A percentile compares a stretch with the other conserved stretches of the same genome.
Evolutionary conservation across 2,113 vertebrate genomes (phyloP).

Genomic region (Irena cyanogastra): DNA sequence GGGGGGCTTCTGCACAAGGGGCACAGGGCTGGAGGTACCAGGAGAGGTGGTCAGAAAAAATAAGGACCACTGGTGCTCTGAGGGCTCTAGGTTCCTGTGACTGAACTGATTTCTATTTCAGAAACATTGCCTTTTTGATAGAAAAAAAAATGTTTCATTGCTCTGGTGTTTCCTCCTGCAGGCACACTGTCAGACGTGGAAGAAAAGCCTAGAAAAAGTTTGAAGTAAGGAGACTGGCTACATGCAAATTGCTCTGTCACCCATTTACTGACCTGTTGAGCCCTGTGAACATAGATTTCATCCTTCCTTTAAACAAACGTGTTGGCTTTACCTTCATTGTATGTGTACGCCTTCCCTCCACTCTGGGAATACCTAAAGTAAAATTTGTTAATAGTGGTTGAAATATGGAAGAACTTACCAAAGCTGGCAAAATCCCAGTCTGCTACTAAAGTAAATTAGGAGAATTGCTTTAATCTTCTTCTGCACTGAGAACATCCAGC

Average conservation of each 20-base stretch:
- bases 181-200: background rate
- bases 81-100: background rate
- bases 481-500: background rate
- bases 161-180: background rate
- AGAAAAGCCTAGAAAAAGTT: background rate
- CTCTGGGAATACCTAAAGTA: background rate
- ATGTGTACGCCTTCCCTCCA: background rate
- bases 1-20: background rate
- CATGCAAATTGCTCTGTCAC: background rate
- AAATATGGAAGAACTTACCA: background rate
- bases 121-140: background rate
- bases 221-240: background rate
- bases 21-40: rapidly evolving
- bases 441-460: background rate
- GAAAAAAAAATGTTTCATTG: background rate
- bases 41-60: background rate
- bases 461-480: background rate
- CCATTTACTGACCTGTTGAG: background rate
- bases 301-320: background rate
- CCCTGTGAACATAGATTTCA: background rate
- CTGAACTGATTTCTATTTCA: background rate
- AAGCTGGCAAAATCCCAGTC: background rate
- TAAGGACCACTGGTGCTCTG: background rate
- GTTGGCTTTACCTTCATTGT: background rate
- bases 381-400: background rate